Conservation (phyloP, 2,113 vertebrate genomes). For the Carettochelys insculpta region DNA sequence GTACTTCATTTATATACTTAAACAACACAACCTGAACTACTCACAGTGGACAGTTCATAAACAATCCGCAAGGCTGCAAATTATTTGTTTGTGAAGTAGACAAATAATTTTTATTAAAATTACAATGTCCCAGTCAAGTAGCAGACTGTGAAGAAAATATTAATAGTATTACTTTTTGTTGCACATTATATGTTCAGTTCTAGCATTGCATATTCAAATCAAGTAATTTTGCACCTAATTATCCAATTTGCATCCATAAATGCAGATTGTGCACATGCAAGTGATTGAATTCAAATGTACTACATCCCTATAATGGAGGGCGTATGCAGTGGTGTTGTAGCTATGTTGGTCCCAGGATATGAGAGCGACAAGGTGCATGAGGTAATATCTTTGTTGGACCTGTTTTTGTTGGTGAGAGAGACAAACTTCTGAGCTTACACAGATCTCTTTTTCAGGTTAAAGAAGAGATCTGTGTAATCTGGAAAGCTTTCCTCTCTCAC, state of each 20-base stretch:
- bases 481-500: no score
- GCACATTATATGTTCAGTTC: constrained; percentile 43
- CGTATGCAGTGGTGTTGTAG: background rate
- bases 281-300: constrained; percentile 65
- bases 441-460: background rate
- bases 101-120: constrained; percentile 35
- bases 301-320: constrained; percentile 45
- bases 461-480: no score
- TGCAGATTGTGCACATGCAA: constrained; percentile 63
- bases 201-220: constrained; percentile 66
- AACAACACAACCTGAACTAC: background rate
- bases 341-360: background rate
- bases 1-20: constrained; percentile 22
- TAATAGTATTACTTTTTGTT: constrained; percentile 62
- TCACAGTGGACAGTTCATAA: background rate
- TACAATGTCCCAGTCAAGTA: constrained; percentile 52
- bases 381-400: background rate
- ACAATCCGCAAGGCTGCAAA: background rate
- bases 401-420: background rate
- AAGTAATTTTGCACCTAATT: constrained; percentile 67
- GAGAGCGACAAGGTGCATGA: background rate
- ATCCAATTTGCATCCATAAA: constrained; percentile 70
- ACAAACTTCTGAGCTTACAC: background rate
- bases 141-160: constrained; percentile 63
- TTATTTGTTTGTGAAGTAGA: constrained; percentile 13